Evolutionary conservation across 2,797 vertebrate genomes (phyloP).

Genomic region (Rhadinocentrus ornatus): DNA sequence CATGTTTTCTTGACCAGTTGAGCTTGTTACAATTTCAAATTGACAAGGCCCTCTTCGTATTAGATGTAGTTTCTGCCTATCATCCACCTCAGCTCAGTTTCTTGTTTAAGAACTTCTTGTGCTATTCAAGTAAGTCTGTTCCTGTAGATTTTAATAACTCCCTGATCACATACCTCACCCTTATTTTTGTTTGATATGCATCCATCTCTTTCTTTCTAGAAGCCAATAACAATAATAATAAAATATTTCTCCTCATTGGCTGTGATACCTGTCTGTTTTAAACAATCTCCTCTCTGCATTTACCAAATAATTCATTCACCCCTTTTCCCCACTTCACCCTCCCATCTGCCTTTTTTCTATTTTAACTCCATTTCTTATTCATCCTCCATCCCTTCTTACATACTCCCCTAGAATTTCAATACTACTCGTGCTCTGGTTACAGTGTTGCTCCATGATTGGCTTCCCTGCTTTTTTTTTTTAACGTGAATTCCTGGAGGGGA

Average conservation of each 20-base stretch:
- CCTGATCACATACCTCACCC: background rate
- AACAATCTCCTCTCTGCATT: conserved; percentile 40
- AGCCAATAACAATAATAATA: background rate
- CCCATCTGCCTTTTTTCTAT: conserved; percentile 21
- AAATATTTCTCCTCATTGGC: conserved; percentile 12
- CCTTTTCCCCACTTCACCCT: conserved; percentile 18
- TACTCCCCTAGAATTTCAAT: conserved; percentile 32
- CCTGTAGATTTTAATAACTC: conserved; percentile 17
- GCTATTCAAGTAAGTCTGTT: conserved; percentile 7
- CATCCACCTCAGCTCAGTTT: background rate
- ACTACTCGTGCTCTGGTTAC: conserved; percentile 36
- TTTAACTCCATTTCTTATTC: conserved; percentile 39
- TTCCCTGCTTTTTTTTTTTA: conserved; percentile 13
- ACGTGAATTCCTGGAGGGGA: conserved; percentile 48
- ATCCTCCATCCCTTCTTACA: conserved; percentile 28
- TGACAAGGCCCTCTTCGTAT: conserved; percentile 5
- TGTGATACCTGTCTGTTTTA: conserved; percentile 25
- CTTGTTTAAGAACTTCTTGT: background rate
- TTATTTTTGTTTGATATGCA: conserved; percentile 17
- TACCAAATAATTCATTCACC: conserved; percentile 34
- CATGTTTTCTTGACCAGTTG: background rate
- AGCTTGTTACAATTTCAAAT: conserved; percentile 11
- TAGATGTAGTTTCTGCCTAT: background rate
- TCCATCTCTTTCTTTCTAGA: background rate
- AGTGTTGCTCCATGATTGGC: conserved; percentile 36